These are phyloP conservation scores for Papilio machaon DNA, from an alignment of 1,140 invertebrate species.

Conservation along the genomic window DNA sequence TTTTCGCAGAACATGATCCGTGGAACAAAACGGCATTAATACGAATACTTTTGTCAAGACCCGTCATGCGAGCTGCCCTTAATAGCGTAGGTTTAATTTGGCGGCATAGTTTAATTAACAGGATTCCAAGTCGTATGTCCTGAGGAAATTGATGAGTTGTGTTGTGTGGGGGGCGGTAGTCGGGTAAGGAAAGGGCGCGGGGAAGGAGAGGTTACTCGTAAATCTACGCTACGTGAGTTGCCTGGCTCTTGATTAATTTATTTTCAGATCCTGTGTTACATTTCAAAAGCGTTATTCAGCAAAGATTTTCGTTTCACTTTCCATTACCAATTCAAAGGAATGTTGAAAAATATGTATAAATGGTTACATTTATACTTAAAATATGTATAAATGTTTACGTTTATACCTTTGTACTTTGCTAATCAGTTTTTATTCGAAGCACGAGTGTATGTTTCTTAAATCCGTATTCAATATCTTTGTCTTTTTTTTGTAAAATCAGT, in stretches of 20 bases:
- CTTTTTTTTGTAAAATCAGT: no score
- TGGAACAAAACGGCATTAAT: constrained; percentile 35
- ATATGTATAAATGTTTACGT: constrained; percentile 21
- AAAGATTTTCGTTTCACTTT: constrained; percentile 32
- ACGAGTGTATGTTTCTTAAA: background rate
- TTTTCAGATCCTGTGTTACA: constrained; percentile 55
- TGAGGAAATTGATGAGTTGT: constrained; percentile 77
- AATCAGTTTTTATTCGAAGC: background rate
- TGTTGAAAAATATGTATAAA: background rate
- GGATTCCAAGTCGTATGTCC: constrained; percentile 72
- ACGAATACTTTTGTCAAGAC: constrained; percentile 42
- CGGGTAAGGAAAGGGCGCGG: constrained; percentile 18
- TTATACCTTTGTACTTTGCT: background rate
- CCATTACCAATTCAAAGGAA: constrained; percentile 20
- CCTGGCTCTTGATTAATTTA: constrained; percentile 70
- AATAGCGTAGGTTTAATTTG: constrained; percentile 68
- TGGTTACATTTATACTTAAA: constrained; percentile 31
- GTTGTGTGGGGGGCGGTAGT: constrained; percentile 53
- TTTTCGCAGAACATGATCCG: constrained; percentile 7
- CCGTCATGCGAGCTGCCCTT: constrained; percentile 39
- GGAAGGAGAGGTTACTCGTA: constrained; percentile 58
- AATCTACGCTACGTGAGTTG: constrained; percentile 67
- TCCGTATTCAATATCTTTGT: background rate
- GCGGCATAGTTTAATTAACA: constrained; percentile 79
- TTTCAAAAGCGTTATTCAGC: constrained; percentile 48